These are phyloP conservation scores for Liopterus haemorrhoidalis DNA, from an alignment of 2,888 invertebrate genomes.

Conservation along the genomic window DNA sequence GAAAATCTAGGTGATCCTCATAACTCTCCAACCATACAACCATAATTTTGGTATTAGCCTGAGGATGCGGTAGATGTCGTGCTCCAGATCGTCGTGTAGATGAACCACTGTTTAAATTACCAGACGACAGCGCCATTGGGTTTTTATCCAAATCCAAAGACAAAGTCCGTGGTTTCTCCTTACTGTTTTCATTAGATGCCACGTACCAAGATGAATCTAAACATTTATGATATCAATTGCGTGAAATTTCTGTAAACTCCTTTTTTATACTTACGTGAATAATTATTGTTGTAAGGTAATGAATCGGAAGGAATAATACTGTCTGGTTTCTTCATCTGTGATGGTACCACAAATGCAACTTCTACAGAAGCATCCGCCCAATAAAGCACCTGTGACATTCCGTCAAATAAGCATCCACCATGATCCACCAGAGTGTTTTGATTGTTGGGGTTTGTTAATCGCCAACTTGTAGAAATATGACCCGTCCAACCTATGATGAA, in stretches of 20 bases:
- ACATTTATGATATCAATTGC: slow-evolving; percentile 22
- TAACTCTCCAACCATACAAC: slow-evolving; percentile 95
- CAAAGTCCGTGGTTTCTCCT: slow-evolving; percentile 60
- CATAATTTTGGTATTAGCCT: slow-evolving; percentile 69
- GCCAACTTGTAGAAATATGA: slow-evolving; percentile 80
- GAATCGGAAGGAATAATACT: slow-evolving; percentile 27
- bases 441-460: slow-evolving; percentile 36
- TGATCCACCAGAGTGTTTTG: slow-evolving; percentile 40
- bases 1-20: slow-evolving; percentile 86
- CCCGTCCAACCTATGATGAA: slow-evolving; percentile 72
- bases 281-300: slow-evolving; percentile 36
- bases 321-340: slow-evolving; percentile 40
- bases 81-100: slow-evolving; percentile 50
- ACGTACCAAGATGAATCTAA: slow-evolving; percentile 46
- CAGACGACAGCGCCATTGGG: slow-evolving; percentile 51
- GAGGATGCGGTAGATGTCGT: slow-evolving; percentile 52
- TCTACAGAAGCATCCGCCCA: slow-evolving; percentile 95
- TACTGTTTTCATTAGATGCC: slow-evolving; percentile 44
- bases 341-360: slow-evolving; percentile 90
- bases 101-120: slow-evolving; percentile 18
- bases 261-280: slow-evolving; percentile 32
- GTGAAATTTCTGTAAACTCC: slow-evolving; percentile 2
- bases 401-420: slow-evolving; percentile 74
- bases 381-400: slow-evolving; percentile 78
- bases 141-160: slow-evolving; percentile 67